phyloP scores from a whole-genome alignment of 1,140 invertebrate genomes.

The Diprion similis region DNA sequence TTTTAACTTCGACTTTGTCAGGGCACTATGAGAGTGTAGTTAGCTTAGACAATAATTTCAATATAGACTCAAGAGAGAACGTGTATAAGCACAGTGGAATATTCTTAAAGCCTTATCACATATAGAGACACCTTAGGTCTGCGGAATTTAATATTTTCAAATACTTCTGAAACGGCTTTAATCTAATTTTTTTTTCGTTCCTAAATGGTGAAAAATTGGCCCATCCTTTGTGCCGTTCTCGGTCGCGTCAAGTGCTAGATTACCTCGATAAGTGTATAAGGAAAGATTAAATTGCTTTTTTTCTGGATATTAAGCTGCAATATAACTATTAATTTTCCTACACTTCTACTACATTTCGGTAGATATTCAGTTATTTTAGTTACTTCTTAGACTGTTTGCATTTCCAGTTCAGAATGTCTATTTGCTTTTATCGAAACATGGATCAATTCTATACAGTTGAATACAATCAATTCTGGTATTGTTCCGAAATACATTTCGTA shows the following conservation, averaged over 20 bases:
- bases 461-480: background rate
- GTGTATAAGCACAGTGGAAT: constrained; percentile 39
- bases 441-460: background rate
- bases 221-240: background rate
- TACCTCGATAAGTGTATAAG: background rate
- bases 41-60: constrained; percentile 33
- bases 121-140: constrained; percentile 12
- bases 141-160: constrained; percentile 3
- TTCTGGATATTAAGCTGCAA: background rate
- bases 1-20: constrained; percentile 8
- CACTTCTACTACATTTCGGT: background rate
- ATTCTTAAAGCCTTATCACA: constrained; percentile 20
- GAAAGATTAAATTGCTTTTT: background rate
- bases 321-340: background rate
- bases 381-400: background rate
- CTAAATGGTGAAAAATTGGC: constrained; percentile 12
- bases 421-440: background rate
- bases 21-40: constrained; percentile 36
- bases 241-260: background rate
- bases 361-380: background rate
- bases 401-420: background rate
- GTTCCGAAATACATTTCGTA: background rate
- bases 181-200: background rate
- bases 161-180: constrained; percentile 8
- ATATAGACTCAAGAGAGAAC: constrained; percentile 29